Percentiles rank a stretch among this genome's conserved stretches.
Conservation (phyloP, 2,888 invertebrate species). For the Acronicta aceris region DNA sequence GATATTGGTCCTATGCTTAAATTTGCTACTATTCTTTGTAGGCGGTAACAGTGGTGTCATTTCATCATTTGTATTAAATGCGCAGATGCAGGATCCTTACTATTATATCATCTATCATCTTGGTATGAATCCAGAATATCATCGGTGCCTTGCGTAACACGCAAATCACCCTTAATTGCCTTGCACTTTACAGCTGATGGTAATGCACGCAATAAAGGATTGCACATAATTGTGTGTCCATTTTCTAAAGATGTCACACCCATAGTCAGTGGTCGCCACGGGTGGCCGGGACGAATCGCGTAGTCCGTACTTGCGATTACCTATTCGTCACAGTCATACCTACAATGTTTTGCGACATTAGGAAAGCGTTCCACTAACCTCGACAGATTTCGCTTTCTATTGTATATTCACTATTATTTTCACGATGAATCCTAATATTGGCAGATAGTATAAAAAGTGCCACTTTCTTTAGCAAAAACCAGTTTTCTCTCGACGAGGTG, state of each 20-base stretch:
- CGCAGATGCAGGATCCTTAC: too few relatives aligned
- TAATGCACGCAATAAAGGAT: constrained; percentile 38
- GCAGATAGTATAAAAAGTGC: constrained; percentile 27
- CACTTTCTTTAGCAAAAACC: constrained; percentile 56
- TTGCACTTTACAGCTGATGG: constrained; percentile 29
- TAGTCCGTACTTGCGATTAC: constrained; percentile 60
- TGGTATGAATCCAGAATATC: neutral
- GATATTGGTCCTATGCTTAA: too few relatives aligned
- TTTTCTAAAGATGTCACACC: constrained; percentile 58
- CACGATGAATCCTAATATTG: constrained; percentile 45
- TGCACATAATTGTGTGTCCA: constrained; percentile 45
- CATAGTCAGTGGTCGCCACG: constrained; percentile 27
- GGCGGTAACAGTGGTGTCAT: too few relatives aligned
- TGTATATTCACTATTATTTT: constrained; percentile 50
- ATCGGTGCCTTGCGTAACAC: constrained; percentile 23
- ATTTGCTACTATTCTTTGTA: too few relatives aligned
- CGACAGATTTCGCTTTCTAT: constrained; percentile 74
- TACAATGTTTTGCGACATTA: constrained; percentile 63
- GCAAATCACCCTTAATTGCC: constrained; percentile 38
- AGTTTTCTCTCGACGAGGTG: constrained; percentile 30
- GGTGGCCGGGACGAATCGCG: constrained; percentile 64
- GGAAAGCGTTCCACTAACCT: constrained; percentile 76
- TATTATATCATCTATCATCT: neutral
- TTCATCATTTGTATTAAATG: too few relatives aligned
- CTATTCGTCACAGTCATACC: constrained; percentile 69